Evolutionary conservation across 2,797 vertebrate genomes (phyloP), one percentile per base, ranked within the genome.

Genomic region (Pterois miles): DNA sequence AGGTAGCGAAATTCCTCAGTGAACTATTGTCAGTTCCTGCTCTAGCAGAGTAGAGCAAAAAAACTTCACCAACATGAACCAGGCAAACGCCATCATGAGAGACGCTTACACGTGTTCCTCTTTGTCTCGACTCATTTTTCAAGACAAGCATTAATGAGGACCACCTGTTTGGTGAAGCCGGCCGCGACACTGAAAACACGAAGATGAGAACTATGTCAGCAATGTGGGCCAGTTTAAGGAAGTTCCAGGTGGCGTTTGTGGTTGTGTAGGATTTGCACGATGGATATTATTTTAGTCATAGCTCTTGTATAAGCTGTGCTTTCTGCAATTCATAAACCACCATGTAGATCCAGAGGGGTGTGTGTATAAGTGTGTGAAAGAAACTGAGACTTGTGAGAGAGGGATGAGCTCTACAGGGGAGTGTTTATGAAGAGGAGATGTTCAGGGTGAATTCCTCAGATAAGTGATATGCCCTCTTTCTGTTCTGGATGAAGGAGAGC

Each of bases 381-480:
- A 72, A 50, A 65, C 14, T 7, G 73, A 71, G 56, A 31, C 48
- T 27, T 12, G 57, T 33, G 66, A 54, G 69, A 79, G 69, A 82
- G 80, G 40, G 82, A 79, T 73, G 76, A 79, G 78, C 82, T 89
- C 90, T 79, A 90, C 92, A 91, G 87, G 84, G 76, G 65, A 90
- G 91, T 94, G 93, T 93, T 94, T 92, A 93, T 93, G 90, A 91
- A 93, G 83, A 78, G 70, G 79, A 91, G 88, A 89, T 86, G 86
- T 86, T 88, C 81, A 71, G 90, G 83, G 82, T 89, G 82, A 90
- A 93, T 94, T 94, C 88, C 92, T 91, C 91, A 93, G 89, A 92
- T 92, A 93, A 89, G 88, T 92, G 92, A 87, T 88, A 92, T 79
- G 82, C 84, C 82, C 86, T 78, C 88, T 86, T 52, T 80, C 80